A percentile compares a stretch with the other conserved stretches of the same genome.
Evolutionary conservation across 2,797 vertebrate species (phyloP).

Genomic region (Phoebastria nigripes): DNA sequence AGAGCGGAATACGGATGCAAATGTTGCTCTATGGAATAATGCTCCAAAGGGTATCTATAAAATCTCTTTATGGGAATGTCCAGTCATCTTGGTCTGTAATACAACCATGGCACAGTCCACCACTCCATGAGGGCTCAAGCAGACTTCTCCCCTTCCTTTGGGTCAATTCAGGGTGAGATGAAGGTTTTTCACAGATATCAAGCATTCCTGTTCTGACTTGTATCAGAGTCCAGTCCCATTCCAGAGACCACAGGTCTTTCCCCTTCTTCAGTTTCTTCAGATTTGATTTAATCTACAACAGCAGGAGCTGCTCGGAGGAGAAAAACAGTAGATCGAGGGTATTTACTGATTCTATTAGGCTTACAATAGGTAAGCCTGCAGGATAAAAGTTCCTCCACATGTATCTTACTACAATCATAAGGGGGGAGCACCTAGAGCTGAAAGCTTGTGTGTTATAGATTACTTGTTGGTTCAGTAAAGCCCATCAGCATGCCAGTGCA

Average conservation of each 20-base stretch:
- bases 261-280: background rate
- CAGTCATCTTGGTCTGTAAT: background rate
- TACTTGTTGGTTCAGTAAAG: background rate
- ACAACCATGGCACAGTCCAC: background rate
- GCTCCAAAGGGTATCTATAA: background rate
- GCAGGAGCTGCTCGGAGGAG: background rate
- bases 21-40: background rate
- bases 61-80: background rate
- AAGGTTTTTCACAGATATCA: background rate
- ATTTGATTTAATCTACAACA: background rate
- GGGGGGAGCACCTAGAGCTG: background rate
- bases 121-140: background rate
- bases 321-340: background rate
- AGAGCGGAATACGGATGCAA: background rate
- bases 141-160: background rate
- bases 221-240: background rate
- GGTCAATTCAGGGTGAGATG: background rate
- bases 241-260: background rate
- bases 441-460: background rate
- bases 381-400: background rate
- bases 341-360: background rate
- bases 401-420: background rate
- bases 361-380: background rate
- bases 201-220: background rate
- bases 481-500: background rate